A percentile compares a stretch with the other conserved stretches of the same genome.
Conservation (phyloP, 2,797 vertebrate species). For the Lagodon rhomboides region DNA sequence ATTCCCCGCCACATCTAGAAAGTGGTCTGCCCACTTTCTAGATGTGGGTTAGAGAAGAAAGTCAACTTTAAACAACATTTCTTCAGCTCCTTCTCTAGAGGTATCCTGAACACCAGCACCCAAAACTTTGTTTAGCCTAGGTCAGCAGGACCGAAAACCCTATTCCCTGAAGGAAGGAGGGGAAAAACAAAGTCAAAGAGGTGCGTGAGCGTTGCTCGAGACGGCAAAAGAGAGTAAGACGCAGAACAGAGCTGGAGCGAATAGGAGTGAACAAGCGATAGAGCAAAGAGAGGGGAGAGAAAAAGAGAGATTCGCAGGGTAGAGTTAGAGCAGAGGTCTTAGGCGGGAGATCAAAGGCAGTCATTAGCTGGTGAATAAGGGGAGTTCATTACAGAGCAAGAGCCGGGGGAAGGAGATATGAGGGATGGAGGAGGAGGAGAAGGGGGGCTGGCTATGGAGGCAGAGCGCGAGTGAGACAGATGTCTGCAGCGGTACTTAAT, state of each 20-base stretch:
- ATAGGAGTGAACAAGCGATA: conserved; percentile 48
- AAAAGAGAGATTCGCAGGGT: conserved; percentile 78
- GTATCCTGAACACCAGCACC: conserved; percentile 26
- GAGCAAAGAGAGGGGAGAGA: conserved; percentile 61
- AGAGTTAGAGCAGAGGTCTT: conserved; percentile 88
- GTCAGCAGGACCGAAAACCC: conserved; percentile 68
- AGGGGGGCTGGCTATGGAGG: conserved; percentile 54
- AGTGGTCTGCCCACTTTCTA: conserved; percentile 41
- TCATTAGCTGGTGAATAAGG: conserved; percentile 90
- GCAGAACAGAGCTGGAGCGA: conserved; percentile 55
- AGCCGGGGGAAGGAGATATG: conserved; percentile 80
- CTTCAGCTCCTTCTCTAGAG: conserved; percentile 17
- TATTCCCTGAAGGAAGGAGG: conserved; percentile 42
- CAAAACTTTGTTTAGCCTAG: conserved; percentile 74
- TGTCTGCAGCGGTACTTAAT: conserved; percentile 83
- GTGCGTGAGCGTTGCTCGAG: conserved; percentile 55
- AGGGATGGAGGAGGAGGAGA: conserved; percentile 68
- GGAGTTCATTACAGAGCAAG: conserved; percentile 89
- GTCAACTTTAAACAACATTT: conserved; percentile 13
- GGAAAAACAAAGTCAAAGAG: conserved; percentile 63
- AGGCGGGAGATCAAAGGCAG: conserved; percentile 89
- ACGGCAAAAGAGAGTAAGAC: conserved; percentile 59
- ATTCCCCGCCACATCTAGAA: conserved; percentile 28
- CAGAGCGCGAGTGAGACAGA: conserved; percentile 74
- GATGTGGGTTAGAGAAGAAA: conserved; percentile 12